These are phyloP conservation scores for Acropternis orthonyx DNA, from an alignment of 2,797 vertebrate genomes.

Conservation along the genomic window DNA sequence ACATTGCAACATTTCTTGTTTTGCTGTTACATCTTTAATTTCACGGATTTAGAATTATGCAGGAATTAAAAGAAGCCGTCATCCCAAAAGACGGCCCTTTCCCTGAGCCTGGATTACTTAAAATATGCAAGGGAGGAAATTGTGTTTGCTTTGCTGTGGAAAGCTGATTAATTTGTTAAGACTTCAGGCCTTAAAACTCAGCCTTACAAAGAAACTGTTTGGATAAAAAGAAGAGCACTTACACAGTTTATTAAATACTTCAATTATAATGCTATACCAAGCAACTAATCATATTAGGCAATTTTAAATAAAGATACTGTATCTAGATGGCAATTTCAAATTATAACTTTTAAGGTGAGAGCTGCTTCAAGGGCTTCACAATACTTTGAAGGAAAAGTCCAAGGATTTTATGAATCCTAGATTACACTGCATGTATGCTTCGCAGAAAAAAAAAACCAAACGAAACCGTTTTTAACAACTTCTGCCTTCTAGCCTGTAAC, in stretches of 20 bases:
- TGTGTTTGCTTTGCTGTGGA: constrained; percentile 24
- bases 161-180: constrained; percentile 58
- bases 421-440: background rate
- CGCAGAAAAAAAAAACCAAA: background rate
- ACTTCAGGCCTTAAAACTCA: constrained; percentile 27
- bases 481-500: background rate
- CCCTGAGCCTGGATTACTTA: background rate
- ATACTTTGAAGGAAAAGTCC: background rate
- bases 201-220: background rate
- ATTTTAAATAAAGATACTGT: constrained; percentile 3
- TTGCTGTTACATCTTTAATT: background rate
- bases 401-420: background rate
- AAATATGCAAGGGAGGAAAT: constrained; percentile 24
- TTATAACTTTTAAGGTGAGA: background rate
- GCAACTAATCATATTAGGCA: background rate
- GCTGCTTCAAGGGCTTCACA: background rate
- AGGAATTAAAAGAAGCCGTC: background rate
- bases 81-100: background rate
- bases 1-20: background rate
- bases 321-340: background rate
- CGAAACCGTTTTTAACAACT: fast-evolving
- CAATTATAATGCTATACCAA: background rate
- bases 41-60: background rate
- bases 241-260: constrained; percentile 8
- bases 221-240: background rate